These are phyloP conservation scores for Nysson spinosus DNA, from an alignment of 2,888 invertebrate genomes.

Conservation along the genomic window DNA sequence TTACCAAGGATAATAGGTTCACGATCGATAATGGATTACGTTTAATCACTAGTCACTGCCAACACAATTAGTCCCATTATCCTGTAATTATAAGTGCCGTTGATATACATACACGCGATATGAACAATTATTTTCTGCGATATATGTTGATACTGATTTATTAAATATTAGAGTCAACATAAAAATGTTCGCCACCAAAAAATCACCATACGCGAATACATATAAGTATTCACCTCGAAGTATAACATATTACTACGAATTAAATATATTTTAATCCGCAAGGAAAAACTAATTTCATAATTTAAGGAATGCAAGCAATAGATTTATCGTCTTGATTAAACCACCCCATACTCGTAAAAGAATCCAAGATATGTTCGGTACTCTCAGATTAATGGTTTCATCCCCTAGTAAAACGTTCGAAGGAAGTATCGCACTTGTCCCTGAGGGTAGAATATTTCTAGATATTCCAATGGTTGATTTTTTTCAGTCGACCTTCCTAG, in stretches of 20 bases:
- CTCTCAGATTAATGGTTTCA: background rate
- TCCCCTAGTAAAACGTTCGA: conserved; percentile 6
- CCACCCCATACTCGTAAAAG: conserved; percentile 8
- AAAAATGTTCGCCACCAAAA: background rate
- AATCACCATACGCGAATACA: too few relatives aligned
- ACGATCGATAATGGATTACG: conserved; percentile 24
- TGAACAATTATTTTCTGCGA: too few relatives aligned
- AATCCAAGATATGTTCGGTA: conserved; percentile 20
- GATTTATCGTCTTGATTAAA: conserved; percentile 30
- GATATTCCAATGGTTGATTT: conserved; percentile 25
- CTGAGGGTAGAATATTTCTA: background rate
- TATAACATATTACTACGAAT: too few relatives aligned
- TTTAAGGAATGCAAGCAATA: background rate
- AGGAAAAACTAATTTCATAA: background rate
- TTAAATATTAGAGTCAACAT: background rate
- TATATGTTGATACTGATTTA: too few relatives aligned
- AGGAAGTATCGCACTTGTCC: conserved; percentile 13
- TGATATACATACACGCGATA: too few relatives aligned
- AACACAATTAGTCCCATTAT: conserved; percentile 24
- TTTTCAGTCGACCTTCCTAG: conserved; percentile 26
- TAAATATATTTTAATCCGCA: background rate
- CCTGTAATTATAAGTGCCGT: too few relatives aligned
- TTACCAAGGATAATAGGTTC: conserved; percentile 20
- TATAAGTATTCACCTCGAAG: too few relatives aligned
- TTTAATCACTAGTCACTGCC: conserved; percentile 19